Base-by-base conservation (phyloP, 1,140 invertebrate genomes). In the Dendrolimus kikuchii region DNA sequence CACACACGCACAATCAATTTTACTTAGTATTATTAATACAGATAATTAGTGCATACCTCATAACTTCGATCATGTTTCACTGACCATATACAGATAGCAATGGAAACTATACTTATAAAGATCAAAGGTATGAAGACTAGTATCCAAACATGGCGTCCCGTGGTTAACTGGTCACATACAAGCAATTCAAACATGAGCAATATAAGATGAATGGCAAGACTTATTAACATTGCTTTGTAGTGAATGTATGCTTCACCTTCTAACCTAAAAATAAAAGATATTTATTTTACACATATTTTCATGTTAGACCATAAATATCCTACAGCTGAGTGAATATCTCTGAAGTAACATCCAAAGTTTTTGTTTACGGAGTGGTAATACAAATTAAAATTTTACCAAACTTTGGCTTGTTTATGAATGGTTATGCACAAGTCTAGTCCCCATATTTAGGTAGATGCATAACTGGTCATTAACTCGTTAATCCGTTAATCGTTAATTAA, bases 201-300 rank as follows among this genome's bases (percentile, higher is more conserved):
- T 64, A 99, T 95, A 49, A 99, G 88, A 86, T 99, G 97, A 64
- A 99, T 89, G 38, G 96, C 95, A 62, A 98, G 89, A 52, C 95
- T 97, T 66, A 99, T 97, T 23, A 99, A 88, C 96, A 99, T 98
- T 46, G 97, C 96, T 88, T 98, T 98, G 76, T 97, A 99, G 80
- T 99, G 97, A 9, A 98, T 93, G 83, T 98, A 98, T 37, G 96
- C 95, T 89, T 98, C 96, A 61, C 96, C 95, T 89, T 99, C 97
- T 52, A 97, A 87, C 76, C 97, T 95, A 81, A 43, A 88, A 88
- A 65, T 49, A 38, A 57, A 40, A 53, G 42, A 52, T 4, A n/a
- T 47, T 53, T 44, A 6, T 9, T 43, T 44, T 46, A 49, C 40
- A 8, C 7, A 40, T 51, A 45, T 38, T 37, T 51, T 45, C 41